Evolutionary conservation across 2,113 vertebrate species (phyloP).

Genomic region (Calidris pygmaea): DNA sequence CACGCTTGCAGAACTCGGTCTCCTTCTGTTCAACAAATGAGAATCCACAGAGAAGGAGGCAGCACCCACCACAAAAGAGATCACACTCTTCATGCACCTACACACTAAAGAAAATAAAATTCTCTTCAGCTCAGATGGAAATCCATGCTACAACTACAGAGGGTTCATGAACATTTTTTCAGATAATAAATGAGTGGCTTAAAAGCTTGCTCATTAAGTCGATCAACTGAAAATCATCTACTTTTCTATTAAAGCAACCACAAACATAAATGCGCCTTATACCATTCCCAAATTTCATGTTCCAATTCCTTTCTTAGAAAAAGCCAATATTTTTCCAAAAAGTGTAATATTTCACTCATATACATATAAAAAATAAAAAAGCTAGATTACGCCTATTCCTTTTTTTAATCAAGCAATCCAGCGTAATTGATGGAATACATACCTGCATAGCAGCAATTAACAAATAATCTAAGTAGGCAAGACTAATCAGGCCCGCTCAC

Average conservation of each 20-base stretch:
- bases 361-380: background rate
- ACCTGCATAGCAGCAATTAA: background rate
- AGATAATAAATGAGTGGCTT: background rate
- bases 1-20: background rate
- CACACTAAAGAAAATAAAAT: background rate
- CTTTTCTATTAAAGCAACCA: background rate
- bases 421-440: background rate
- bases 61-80: background rate
- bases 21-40: background rate
- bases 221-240: background rate
- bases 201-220: background rate
- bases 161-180: background rate
- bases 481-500: background rate
- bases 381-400: background rate
- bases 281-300: background rate
- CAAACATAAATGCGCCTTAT: accelerated
- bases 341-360: background rate
- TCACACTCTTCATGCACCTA: background rate
- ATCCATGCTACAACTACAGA: background rate
- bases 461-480: background rate
- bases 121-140: background rate
- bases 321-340: background rate
- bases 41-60: background rate
- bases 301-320: background rate
- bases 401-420: background rate